Conservation (phyloP, 2,113 vertebrate genomes). For the Kobus ellipsiprymnus region DNA sequence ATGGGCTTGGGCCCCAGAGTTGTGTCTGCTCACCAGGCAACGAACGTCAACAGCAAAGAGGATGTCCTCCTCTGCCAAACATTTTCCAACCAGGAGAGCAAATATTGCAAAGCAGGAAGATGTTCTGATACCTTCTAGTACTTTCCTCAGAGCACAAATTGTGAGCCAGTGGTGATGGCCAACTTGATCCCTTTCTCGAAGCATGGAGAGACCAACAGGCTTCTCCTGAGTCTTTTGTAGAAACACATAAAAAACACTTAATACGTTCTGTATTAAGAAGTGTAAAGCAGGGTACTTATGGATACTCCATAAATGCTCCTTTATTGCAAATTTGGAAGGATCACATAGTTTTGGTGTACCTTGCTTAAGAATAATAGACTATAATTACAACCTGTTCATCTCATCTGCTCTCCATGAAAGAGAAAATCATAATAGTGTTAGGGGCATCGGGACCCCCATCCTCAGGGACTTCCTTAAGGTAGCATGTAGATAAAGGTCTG, state of each 20-base stretch:
- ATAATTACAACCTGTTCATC: neutral
- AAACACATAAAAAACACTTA: neutral
- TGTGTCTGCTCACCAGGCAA: neutral
- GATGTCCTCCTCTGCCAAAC: neutral
- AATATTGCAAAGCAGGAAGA: neutral
- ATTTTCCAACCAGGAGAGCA: neutral
- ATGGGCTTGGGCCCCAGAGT: neutral
- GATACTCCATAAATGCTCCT: neutral
- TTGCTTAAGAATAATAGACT: neutral
- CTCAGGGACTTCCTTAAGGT: neutral
- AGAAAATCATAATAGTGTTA: neutral
- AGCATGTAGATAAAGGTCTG: neutral
- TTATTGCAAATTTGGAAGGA: neutral
- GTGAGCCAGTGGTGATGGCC: neutral
- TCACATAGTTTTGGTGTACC: neutral
- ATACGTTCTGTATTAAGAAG: neutral
- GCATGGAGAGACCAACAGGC: neutral
- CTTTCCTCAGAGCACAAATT: neutral
- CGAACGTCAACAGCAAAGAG: neutral
- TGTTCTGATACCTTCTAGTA: neutral
- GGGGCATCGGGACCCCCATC: neutral
- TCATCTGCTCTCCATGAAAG: neutral
- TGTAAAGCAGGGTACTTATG: neutral
- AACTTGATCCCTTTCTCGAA: neutral
- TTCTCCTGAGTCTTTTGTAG: neutral